These are phyloP conservation scores for Monochamus alternatus DNA, from an alignment of 2,888 invertebrate species.

Conservation along the genomic window DNA sequence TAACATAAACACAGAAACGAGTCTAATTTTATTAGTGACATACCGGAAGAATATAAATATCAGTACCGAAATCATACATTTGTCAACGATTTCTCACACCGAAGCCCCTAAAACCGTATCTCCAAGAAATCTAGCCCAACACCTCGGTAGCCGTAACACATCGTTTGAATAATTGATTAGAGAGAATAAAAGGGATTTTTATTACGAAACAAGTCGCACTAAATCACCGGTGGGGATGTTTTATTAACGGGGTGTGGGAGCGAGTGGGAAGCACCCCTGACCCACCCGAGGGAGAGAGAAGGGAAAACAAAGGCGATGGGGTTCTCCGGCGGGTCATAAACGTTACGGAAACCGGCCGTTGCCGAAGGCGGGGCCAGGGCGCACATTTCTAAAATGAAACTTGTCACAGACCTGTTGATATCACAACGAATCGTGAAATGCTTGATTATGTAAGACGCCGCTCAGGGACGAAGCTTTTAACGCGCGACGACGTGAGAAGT, in stretches of 20 bases:
- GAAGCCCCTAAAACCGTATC: too few relatives aligned
- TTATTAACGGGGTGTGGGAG: conserved; percentile 20
- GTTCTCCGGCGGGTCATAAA: conserved; percentile 56
- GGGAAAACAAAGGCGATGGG: conserved; percentile 57
- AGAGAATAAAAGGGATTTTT: conserved; percentile 27
- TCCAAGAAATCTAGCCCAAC: too few relatives aligned
- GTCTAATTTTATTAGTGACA: too few relatives aligned
- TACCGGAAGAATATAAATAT: too few relatives aligned
- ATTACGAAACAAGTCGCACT: conserved; percentile 26
- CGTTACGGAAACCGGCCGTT: conserved; percentile 54
- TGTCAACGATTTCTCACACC: too few relatives aligned
- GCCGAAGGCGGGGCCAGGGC: conserved; percentile 59
- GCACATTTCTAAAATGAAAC: conserved; percentile 62
- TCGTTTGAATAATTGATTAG: conserved; percentile 27
- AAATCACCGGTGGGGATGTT: conserved; percentile 27
- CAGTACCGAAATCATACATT: too few relatives aligned
- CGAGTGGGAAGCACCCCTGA: conserved; percentile 2
- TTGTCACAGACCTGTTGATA: conserved; percentile 59
- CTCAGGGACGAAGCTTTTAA: conserved; percentile 32
- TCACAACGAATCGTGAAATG: conserved; percentile 47
- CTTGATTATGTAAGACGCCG: conserved; percentile 34
- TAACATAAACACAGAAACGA: too few relatives aligned
- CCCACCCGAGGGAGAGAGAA: conserved; percentile 42
- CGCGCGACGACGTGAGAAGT: conserved; percentile 35
- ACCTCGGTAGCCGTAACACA: too few relatives aligned